Conservation (phyloP, 2,113 vertebrate species). For the Tachysurus vachellii region DNA sequence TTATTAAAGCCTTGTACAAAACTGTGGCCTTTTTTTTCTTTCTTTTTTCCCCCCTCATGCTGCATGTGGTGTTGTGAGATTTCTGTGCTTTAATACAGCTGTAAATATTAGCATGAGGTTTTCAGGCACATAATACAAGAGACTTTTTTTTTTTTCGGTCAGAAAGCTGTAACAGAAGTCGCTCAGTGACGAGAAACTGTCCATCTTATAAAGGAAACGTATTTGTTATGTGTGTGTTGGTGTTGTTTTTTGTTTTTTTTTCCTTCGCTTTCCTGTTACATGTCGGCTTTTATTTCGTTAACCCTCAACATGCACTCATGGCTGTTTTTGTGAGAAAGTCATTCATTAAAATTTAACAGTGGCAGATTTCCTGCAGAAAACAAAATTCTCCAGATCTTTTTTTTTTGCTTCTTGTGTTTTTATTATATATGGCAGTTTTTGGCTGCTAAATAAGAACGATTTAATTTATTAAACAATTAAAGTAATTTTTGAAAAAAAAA, state of each 20-base stretch:
- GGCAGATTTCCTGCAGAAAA: conserved; percentile 90
- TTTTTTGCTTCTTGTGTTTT: not conserved
- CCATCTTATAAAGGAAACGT: conserved; percentile 30
- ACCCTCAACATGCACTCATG: not conserved
- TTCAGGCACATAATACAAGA: not conserved
- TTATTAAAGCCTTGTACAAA: not conserved
- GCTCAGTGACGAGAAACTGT: conserved; percentile 83
- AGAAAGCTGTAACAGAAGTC: conserved; percentile 77
- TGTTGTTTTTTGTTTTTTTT: conserved; percentile 57
- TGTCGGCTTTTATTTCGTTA: conserved; percentile 53
- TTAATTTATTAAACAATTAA: not conserved
- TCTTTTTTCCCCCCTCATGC: too few species aligned
- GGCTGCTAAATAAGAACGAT: not conserved
- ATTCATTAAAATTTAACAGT: conserved; percentile 83
- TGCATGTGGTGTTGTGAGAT: not conserved
- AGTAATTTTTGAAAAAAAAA: too few species aligned
- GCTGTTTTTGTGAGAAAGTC: conserved; percentile 82
- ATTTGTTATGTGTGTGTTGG: not conserved
- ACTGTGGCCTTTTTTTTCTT: not conserved
- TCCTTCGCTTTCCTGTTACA: not conserved
- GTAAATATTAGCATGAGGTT: not conserved
- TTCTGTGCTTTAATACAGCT: not conserved
- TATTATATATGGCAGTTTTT: not conserved
- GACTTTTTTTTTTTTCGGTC: not conserved
- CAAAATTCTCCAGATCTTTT: conserved; percentile 63